phyloP scores from a whole-genome alignment of 2,888 invertebrate genomes.

The Loripinus fragilis region DNA sequence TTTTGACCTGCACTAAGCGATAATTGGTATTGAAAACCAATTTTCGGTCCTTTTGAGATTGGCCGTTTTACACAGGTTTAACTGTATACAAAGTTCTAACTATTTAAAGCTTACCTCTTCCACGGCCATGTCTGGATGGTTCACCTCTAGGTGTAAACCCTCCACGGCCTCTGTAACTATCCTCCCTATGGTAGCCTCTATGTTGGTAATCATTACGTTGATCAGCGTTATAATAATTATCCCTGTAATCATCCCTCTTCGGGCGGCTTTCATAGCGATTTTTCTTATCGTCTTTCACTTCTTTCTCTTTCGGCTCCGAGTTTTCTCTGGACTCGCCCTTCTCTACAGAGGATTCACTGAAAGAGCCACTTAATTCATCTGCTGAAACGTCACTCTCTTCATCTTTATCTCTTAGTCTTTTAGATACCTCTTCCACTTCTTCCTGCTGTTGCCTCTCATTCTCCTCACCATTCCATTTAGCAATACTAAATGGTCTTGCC shows the following conservation, averaged over 20 bases:
- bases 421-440: slow-evolving; percentile 63
- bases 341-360: slow-evolving; percentile 76
- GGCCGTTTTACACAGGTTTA: too few species aligned
- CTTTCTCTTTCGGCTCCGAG: slow-evolving; percentile 26
- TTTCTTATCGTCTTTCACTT: slow-evolving; percentile 31
- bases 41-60: too few species aligned
- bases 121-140: slow-evolving; percentile 92
- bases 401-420: slow-evolving; percentile 68
- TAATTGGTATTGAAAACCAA: too few species aligned
- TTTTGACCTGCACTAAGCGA: too few species aligned
- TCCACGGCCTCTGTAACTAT: slow-evolving; percentile 52
- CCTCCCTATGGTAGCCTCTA: slow-evolving; percentile 45
- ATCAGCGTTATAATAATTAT: slow-evolving; percentile 36
- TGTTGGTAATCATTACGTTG: slow-evolving; percentile 46
- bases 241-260: slow-evolving; percentile 45
- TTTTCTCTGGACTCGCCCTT: slow-evolving; percentile 34
- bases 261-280: slow-evolving; percentile 28
- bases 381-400: slow-evolving; percentile 76
- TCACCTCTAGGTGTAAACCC: slow-evolving; percentile 92
- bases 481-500: slow-evolving; percentile 54
- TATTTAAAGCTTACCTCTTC: slow-evolving; percentile 58
- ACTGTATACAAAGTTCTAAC: too few species aligned
- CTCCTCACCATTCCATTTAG: slow-evolving; percentile 54
- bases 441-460: slow-evolving; percentile 44
- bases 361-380: slow-evolving; percentile 79